A percentile compares a stretch with the other conserved stretches of the same genome.
phyloP scores from a whole-genome alignment of 2,797 vertebrate genomes.

The Decapterus maruadsi region DNA sequence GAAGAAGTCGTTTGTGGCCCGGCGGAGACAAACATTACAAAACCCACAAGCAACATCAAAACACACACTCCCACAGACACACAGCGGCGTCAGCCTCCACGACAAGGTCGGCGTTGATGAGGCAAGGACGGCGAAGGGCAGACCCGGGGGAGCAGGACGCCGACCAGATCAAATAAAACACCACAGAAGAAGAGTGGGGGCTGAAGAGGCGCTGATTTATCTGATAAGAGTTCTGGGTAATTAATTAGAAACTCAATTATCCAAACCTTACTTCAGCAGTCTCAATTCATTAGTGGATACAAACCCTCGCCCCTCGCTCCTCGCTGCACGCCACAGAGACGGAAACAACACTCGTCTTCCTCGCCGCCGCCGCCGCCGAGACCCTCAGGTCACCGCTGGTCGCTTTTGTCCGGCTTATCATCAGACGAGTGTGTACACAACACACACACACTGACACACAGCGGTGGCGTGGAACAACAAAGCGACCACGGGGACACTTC shows the following conservation, averaged over 20 bases:
- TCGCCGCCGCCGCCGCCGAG: neutral
- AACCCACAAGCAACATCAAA: conserved; percentile 15
- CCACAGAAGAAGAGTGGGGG: conserved; percentile 54
- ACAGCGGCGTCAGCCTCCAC: conserved; percentile 31
- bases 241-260: conserved; percentile 99
- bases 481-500: conserved; percentile 44
- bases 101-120: conserved; percentile 90
- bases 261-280: conserved; percentile 96
- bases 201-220: conserved; percentile 86
- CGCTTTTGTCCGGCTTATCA: conserved; percentile 30
- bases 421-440: conserved; percentile 6
- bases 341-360: conserved; percentile 22
- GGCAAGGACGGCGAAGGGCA: conserved; percentile 92
- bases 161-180: conserved; percentile 66
- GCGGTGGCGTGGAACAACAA: conserved; percentile 56
- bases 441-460: neutral
- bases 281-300: conserved; percentile 94
- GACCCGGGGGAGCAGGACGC: conserved; percentile 86
- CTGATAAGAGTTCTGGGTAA: conserved; percentile 96
- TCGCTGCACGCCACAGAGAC: conserved; percentile 28
- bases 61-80: conserved; percentile 12
- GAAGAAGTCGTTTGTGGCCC: too few species aligned
- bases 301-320: conserved; percentile 83
- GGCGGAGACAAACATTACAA: neutral
- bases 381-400: conserved; percentile 34